Percentiles rank a stretch among this genome's conserved stretches.
These are phyloP conservation scores for Cardiocondyla obscurior DNA, from an alignment of 1,140 invertebrate genomes.

Conservation along the genomic window DNA sequence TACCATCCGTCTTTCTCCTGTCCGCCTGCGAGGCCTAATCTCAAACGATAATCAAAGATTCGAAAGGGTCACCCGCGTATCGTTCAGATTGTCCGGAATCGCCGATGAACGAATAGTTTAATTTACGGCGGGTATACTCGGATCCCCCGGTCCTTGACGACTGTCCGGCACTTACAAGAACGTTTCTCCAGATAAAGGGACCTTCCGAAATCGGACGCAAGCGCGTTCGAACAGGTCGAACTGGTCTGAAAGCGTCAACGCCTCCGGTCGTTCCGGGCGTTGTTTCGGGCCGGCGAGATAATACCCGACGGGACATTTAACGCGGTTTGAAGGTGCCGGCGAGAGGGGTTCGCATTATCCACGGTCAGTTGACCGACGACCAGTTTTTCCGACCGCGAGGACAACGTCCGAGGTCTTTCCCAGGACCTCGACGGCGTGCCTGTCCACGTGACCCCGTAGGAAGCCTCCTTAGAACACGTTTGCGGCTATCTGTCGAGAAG, in stretches of 20 bases:
- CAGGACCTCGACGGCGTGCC: constrained; percentile 1
- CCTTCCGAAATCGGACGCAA: constrained; percentile 33
- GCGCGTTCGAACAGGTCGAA: constrained; percentile 39
- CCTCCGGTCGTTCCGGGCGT: constrained; percentile 52
- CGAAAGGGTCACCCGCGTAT: not conserved
- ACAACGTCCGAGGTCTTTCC: constrained; percentile 36
- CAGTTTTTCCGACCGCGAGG: constrained; percentile 65
- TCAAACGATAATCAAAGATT: constrained; percentile 44
- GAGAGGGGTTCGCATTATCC: constrained; percentile 52
- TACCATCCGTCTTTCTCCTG: constrained; percentile 45
- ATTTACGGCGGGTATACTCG: constrained; percentile 49
- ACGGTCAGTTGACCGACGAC: constrained; percentile 58
- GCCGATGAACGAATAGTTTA: constrained; percentile 24
- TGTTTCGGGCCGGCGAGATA: constrained; percentile 58
- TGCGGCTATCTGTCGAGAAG: not conserved
- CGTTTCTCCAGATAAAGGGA: constrained; percentile 47
- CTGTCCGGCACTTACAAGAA: not conserved
- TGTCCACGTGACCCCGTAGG: constrained; percentile 12
- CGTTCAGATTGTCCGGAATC: constrained; percentile 42
- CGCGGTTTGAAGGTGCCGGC: constrained; percentile 19
- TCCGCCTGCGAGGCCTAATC: constrained; percentile 65
- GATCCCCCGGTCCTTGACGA: not conserved
- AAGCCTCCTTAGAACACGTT: constrained; percentile 32
- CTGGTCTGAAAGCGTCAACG: constrained; percentile 51
- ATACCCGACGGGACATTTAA: constrained; percentile 47